A percentile compares a stretch with the other conserved stretches of the same genome.
Conservation (phyloP, 2,113 vertebrate species). For the Pimephales promelas region DNA sequence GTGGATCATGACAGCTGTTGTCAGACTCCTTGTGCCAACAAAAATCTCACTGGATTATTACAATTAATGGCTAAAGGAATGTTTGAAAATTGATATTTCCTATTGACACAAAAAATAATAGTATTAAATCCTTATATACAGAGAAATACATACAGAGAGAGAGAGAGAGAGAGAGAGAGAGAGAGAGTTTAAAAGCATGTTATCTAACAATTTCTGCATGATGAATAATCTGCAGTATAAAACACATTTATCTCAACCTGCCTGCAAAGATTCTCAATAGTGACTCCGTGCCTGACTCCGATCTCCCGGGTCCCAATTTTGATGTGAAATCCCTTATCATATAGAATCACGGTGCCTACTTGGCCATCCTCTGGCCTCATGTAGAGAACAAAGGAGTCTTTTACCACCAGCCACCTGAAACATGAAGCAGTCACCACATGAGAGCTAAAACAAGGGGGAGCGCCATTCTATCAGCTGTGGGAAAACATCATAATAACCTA, state of each 20-base stretch:
- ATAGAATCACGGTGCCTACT: slow-evolving; percentile 68
- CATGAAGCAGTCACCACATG: slow-evolving; percentile 51
- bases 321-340: slow-evolving; percentile 73
- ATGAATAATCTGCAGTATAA: background rate
- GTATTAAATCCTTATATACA: too few species aligned
- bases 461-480: slow-evolving; percentile 42
- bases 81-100: too few species aligned
- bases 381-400: slow-evolving; percentile 73
- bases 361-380: slow-evolving; percentile 68
- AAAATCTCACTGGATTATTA: too few species aligned
- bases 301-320: slow-evolving; percentile 68
- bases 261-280: slow-evolving; percentile 67
- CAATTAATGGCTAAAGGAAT: too few species aligned
- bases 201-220: background rate
- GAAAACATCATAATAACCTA: slow-evolving; percentile 57
- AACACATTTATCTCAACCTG: slow-evolving; percentile 21
- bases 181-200: background rate
- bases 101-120: too few species aligned
- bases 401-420: slow-evolving; percentile 67
- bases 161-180: background rate
- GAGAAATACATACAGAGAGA: too few species aligned
- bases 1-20: too few species aligned
- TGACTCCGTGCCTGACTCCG: slow-evolving; percentile 60
- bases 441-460: slow-evolving; percentile 48
- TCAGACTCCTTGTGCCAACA: too few species aligned